Evolutionary conservation across 2,888 invertebrate genomes (phyloP).

Genomic region (Rhopalosiphum nymphaeae): DNA sequence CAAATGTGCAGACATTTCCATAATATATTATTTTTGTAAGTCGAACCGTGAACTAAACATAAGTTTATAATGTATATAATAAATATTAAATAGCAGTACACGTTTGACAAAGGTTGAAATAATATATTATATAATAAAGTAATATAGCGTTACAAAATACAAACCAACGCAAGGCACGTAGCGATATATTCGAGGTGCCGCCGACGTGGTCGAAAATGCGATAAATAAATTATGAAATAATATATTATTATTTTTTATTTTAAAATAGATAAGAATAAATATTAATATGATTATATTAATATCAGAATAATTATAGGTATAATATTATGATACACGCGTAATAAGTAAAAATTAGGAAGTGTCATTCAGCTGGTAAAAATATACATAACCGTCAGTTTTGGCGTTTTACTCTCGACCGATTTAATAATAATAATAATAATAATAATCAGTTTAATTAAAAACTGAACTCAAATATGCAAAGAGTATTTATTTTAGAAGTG

Average conservation of each 20-base stretch:
- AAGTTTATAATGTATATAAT: neutral
- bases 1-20: neutral
- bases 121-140: neutral
- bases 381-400: neutral
- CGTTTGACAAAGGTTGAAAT: conserved; percentile 11
- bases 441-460: neutral
- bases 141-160: neutral
- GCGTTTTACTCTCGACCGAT: neutral
- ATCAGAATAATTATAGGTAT: too few species aligned
- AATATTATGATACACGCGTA: neutral
- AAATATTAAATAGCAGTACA: neutral
- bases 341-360: neutral
- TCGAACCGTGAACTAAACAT: neutral
- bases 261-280: neutral
- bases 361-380: neutral
- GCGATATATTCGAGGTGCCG: neutral
- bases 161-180: neutral
- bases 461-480: neutral
- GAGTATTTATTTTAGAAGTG: neutral
- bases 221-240: neutral
- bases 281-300: neutral
- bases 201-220: neutral
- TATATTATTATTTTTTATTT: neutral
- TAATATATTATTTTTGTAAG: conserved; percentile 1
- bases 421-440: neutral